Percentiles rank a stretch among this genome's conserved stretches.
Evolutionary conservation across 53 echinoderm and acorn worm genomes (phyloP).

Genomic region (Paracentrotus lividus): DNA sequence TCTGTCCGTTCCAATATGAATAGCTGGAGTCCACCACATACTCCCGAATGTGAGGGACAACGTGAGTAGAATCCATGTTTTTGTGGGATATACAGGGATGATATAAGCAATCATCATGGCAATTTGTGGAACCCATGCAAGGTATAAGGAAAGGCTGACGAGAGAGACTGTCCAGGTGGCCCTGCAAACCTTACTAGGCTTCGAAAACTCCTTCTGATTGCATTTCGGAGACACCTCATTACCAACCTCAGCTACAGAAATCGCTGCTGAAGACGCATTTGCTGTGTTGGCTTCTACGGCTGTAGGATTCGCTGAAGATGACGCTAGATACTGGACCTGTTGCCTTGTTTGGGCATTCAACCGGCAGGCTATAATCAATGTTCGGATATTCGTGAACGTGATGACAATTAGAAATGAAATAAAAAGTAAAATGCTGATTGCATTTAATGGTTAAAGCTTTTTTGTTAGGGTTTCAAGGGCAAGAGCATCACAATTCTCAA

Average conservation of each 20-base stretch:
- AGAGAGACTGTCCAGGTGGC: constrained; percentile 26
- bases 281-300: not conserved
- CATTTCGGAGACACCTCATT: not conserved
- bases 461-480: too few species aligned
- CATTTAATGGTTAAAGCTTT: not conserved
- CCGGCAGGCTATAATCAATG: constrained; percentile 12
- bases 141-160: constrained; percentile 7
- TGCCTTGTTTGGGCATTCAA: not conserved
- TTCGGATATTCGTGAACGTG: constrained; percentile 18
- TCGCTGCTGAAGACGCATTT: not conserved
- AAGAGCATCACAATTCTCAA: not conserved
- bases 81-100: not conserved
- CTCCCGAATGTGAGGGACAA: not conserved
- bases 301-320: not conserved
- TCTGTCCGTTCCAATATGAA: constrained; percentile 26
- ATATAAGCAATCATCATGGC: not conserved
- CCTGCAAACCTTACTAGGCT: not conserved
- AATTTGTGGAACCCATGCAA: constrained; percentile 24
- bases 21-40: constrained; percentile 42
- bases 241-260: not conserved
- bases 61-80: not conserved
- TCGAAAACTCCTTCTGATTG: not conserved
- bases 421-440: not conserved
- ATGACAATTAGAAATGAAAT: not conserved
- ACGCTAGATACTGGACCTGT: not conserved